phyloP scores from a whole-genome alignment of 2,888 invertebrate species.

The Brenthis daphne region DNA sequence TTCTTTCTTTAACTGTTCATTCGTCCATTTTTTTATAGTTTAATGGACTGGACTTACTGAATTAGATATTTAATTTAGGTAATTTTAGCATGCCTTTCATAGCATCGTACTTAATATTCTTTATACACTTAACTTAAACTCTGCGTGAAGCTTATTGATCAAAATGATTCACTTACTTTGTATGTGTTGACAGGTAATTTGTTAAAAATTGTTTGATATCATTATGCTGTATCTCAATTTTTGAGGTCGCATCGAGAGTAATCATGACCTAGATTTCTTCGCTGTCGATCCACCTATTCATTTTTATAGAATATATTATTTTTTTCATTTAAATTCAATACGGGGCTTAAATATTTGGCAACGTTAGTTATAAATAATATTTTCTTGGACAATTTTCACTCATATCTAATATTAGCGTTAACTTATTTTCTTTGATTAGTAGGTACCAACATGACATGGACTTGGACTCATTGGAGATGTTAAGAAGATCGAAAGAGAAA shows the following conservation, averaged over 20 bases:
- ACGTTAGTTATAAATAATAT: neutral
- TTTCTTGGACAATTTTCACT: too few relatives aligned
- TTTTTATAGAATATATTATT: slow-evolving; percentile 14
- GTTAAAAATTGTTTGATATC: slow-evolving; percentile 8
- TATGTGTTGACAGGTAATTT: slow-evolving; percentile 9
- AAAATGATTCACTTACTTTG: neutral
- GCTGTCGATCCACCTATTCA: slow-evolving; percentile 15
- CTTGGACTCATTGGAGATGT: too few relatives aligned
- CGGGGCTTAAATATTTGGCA: neutral
- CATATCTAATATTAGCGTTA: too few relatives aligned
- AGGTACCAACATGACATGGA: too few relatives aligned
- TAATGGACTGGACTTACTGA: slow-evolving; percentile 53
- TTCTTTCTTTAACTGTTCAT: slow-evolving; percentile 74
- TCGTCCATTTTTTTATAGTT: slow-evolving; percentile 62
- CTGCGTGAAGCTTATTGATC: neutral
- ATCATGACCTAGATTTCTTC: slow-evolving; percentile 19
- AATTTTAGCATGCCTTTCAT: slow-evolving; percentile 39
- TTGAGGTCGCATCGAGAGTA: slow-evolving; percentile 17
- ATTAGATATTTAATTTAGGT: slow-evolving; percentile 54
- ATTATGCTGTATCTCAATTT: slow-evolving; percentile 11
- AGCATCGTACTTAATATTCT: neutral
- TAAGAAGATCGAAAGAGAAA: too few relatives aligned
- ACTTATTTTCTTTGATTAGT: too few relatives aligned
- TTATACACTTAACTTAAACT: too few relatives aligned
- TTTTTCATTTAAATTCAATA: slow-evolving; percentile 3